Conservation (phyloP, 2,888 invertebrate genomes). For the Theodoxus fluviatilis region DNA sequence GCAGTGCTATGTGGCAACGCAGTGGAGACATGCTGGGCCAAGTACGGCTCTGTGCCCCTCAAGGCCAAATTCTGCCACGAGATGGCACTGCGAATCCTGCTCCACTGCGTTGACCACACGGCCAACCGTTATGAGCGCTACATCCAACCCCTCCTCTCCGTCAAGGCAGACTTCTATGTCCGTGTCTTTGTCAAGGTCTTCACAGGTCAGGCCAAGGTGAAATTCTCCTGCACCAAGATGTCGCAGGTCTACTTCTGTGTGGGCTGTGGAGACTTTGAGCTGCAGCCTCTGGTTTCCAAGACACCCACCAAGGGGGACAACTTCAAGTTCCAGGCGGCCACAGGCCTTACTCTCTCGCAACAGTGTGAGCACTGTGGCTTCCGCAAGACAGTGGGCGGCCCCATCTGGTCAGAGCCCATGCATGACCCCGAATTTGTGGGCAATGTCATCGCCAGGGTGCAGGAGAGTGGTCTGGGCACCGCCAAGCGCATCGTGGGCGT, state of each 20-base stretch:
- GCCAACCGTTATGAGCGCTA: constrained; percentile 93
- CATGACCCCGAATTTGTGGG: constrained; percentile 82
- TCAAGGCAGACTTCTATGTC: constrained; percentile 96
- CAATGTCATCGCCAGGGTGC: constrained; percentile 70
- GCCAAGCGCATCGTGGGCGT: constrained; percentile 73
- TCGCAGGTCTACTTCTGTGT: constrained; percentile 88
- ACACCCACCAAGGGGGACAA: constrained; percentile 51
- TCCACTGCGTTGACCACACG: constrained; percentile 88
- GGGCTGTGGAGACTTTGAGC: constrained; percentile 82
- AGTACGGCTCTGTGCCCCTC: constrained; percentile 91
- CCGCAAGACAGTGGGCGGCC: constrained; percentile 83
- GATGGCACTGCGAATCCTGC: constrained; percentile 91
- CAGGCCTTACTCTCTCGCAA: constrained; percentile 75
- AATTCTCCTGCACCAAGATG: constrained; percentile 78
- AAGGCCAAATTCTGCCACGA: constrained; percentile 83
- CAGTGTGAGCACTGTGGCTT: constrained; percentile 80
- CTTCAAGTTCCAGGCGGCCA: constrained; percentile 74
- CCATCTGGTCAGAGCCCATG: constrained; percentile 89
- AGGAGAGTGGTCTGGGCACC: constrained; percentile 72
- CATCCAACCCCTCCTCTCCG: constrained; percentile 86
- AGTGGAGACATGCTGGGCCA: constrained; percentile 89
- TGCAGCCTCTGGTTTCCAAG: constrained; percentile 77
- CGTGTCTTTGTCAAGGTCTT: constrained; percentile 88
- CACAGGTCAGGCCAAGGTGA: constrained; percentile 83
- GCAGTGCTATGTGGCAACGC: constrained; percentile 90